These are phyloP conservation scores for Mantis religiosa DNA, from an alignment of 2,888 invertebrate species.

Conservation along the genomic window DNA sequence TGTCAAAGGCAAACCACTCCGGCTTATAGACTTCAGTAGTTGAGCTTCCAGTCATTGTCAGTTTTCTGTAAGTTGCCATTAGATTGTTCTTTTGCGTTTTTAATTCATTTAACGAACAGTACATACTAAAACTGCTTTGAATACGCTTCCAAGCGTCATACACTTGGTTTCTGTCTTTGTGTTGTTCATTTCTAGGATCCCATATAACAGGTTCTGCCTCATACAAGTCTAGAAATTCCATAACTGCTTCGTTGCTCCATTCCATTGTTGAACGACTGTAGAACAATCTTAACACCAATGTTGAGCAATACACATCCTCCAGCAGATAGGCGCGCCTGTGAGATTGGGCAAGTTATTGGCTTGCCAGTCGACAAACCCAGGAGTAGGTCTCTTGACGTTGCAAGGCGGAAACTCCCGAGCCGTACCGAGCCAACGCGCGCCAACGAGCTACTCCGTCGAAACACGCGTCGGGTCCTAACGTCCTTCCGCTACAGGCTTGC, in stretches of 20 bases:
- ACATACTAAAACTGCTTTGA: background rate
- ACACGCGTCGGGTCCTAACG: no score
- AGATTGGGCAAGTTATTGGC: no score
- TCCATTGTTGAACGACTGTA: background rate
- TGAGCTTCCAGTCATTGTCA: background rate
- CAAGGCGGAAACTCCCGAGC: background rate
- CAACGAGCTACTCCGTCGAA: no score
- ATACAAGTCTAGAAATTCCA: constrained; percentile 16
- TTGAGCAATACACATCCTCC: no score
- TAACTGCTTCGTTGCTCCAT: constrained; percentile 6
- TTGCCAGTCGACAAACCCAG: no score
- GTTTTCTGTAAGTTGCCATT: background rate
- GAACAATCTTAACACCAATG: no score
- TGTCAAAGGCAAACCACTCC: constrained; percentile 6
- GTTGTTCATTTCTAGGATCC: background rate
- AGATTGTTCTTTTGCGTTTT: constrained; percentile 16
- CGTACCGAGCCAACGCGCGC: background rate
- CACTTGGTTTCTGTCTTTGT: background rate
- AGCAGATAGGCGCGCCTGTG: no score
- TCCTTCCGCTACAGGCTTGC: no score
- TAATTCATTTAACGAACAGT: constrained; percentile 10
- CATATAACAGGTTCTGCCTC: constrained; percentile 5
- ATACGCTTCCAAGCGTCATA: constrained; percentile 15
- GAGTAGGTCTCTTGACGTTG: no score
- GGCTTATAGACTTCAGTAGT: background rate